These are phyloP conservation scores for Henicopernis longicauda DNA, from an alignment of 2,113 vertebrate genomes.

Conservation along the genomic window DNA sequence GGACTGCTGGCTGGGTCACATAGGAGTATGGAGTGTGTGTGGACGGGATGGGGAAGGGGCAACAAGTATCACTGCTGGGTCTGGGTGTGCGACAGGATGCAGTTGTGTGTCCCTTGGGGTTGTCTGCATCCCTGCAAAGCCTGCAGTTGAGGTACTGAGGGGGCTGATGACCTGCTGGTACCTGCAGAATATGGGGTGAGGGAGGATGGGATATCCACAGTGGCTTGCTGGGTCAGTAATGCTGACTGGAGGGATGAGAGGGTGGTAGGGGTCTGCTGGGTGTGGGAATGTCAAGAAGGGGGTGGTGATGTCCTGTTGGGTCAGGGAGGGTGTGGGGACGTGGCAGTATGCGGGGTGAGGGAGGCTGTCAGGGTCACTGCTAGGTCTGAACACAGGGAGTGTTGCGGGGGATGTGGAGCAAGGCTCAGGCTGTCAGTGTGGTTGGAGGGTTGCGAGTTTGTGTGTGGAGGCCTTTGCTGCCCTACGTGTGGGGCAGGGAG, in stretches of 20 bases:
- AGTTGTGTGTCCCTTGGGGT: accelerated
- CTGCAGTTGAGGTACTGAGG: neutral
- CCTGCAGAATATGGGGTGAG: neutral
- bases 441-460: accelerated
- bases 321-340: neutral
- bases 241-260: neutral
- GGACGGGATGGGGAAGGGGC: neutral
- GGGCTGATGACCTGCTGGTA: neutral
- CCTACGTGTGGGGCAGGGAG: accelerated
- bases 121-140: neutral
- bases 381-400: neutral
- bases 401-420: accelerated
- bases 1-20: neutral
- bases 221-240: neutral
- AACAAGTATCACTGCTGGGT: neutral
- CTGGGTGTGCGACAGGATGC: neutral
- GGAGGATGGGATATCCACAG: accelerated
- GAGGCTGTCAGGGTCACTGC: neutral
- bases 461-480: neutral
- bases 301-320: neutral
- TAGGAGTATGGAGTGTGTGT: neutral
- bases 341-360: neutral
- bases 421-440: neutral
- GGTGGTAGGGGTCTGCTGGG: neutral
- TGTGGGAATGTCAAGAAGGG: neutral